Evolutionary conservation across 1,140 invertebrate species (phyloP).

Genomic region (Eciton burchellii): DNA sequence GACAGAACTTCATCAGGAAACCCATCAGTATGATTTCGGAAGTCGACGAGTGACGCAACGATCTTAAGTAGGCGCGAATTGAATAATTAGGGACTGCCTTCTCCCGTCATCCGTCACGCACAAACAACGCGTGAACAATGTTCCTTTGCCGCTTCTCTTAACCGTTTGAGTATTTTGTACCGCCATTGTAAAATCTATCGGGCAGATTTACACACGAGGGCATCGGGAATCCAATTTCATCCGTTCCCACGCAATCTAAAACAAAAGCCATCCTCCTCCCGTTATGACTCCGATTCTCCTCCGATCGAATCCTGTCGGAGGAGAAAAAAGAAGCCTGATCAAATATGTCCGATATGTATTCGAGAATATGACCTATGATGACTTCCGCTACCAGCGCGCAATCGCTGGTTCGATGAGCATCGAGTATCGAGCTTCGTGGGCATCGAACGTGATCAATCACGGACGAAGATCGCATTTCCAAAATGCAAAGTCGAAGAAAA

Average conservation of each 20-base stretch:
- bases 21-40: not conserved
- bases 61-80: not conserved
- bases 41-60: not conserved
- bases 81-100: not conserved
- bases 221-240: constrained; percentile 55
- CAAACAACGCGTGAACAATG: too few species aligned
- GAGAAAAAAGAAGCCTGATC: constrained; percentile 67
- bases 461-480: constrained; percentile 25
- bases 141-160: constrained; percentile 13
- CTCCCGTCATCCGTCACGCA: too few species aligned
- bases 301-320: constrained; percentile 72
- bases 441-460: not conserved
- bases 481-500: not conserved
- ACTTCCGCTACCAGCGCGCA: constrained; percentile 45
- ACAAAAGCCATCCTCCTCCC: constrained; percentile 75
- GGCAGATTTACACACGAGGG: constrained; percentile 64
- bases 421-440: too few species aligned
- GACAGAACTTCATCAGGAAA: too few species aligned
- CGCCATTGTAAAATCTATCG: constrained; percentile 69
- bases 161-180: constrained; percentile 67
- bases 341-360: constrained; percentile 71
- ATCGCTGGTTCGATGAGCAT: constrained; percentile 5
- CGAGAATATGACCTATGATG: constrained; percentile 63
- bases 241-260: constrained; percentile 83
- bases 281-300: constrained; percentile 50